These are phyloP conservation scores for Drosophila albomicans DNA, from an alignment of 1,140 invertebrate species.

Conservation along the genomic window DNA sequence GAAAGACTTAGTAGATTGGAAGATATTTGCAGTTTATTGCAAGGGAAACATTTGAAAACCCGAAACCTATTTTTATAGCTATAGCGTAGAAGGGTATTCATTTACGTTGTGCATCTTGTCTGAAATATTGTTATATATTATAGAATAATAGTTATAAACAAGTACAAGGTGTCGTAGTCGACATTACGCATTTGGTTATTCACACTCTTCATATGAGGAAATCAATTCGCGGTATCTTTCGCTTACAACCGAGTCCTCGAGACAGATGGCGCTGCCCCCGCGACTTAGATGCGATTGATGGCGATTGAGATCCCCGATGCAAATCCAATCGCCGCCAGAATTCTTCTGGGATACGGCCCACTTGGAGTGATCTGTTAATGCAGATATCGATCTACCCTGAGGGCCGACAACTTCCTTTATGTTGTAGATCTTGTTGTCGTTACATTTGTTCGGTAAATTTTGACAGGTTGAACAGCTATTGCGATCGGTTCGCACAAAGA, in stretches of 20 bases:
- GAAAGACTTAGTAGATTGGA: not conserved
- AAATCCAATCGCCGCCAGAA: constrained; percentile 7
- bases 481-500: not conserved
- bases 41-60: not conserved
- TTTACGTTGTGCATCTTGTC: too few species aligned
- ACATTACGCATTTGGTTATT: not conserved
- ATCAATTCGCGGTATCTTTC: not conserved
- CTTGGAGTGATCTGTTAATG: not conserved
- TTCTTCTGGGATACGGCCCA: constrained; percentile 3
- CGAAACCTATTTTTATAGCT: not conserved
- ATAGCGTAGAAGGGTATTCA: too few species aligned
- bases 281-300: not conserved
- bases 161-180: not conserved
- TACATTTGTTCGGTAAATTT: not conserved
- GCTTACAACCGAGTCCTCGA: not conserved
- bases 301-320: not conserved
- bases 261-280: not conserved
- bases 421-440: not conserved
- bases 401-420: not conserved
- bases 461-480: not conserved
- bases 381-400: not conserved
- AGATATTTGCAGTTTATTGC: not conserved
- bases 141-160: too few species aligned
- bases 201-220: not conserved
- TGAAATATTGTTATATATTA: too few species aligned